Percentiles rank a stretch among this genome's conserved stretches.
Evolutionary conservation across 64 coral and sea anemone species (phyloP).

Genomic region (Acropora yongei): DNA sequence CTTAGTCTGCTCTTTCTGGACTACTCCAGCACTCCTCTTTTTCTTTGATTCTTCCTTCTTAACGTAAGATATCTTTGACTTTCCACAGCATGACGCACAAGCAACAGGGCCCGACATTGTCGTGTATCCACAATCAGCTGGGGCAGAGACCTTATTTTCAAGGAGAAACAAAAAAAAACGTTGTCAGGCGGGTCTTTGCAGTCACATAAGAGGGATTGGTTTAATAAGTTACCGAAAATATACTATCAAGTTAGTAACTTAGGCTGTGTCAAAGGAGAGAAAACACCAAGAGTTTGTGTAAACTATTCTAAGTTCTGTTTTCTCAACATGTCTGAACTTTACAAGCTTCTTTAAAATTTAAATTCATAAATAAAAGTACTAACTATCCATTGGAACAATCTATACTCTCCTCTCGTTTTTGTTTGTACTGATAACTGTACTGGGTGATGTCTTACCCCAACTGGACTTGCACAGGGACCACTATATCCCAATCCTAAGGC

Average conservation of each 20-base stretch:
- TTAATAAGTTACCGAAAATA: no score
- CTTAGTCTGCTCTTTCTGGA: slow-evolving; percentile 40
- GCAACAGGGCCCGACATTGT: slow-evolving; percentile 11
- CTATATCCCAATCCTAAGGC: slow-evolving; percentile 27
- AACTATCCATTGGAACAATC: no score
- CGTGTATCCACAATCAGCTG: slow-evolving; percentile 24
- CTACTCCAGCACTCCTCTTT: slow-evolving; percentile 13
- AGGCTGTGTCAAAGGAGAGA: no score
- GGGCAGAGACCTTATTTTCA: not conserved
- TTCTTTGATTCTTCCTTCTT: slow-evolving; percentile 47
- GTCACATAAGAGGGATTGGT: no score
- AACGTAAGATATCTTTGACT: slow-evolving; percentile 44
- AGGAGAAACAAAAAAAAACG: not conserved
- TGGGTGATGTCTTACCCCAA: not conserved
- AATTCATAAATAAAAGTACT: no score
- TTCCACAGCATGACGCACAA: slow-evolving; percentile 56
- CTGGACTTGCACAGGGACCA: slow-evolving; percentile 41
- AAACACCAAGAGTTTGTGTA: no score
- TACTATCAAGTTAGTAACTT: no score
- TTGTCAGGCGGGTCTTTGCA: not conserved
- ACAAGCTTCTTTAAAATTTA: no score
- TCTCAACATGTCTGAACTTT: no score
- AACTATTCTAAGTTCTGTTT: no score
- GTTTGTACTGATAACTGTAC: not conserved
- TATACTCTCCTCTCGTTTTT: not conserved